Conservation (phyloP, 1,140 invertebrate genomes). For the Nasonia longicornis region DNA sequence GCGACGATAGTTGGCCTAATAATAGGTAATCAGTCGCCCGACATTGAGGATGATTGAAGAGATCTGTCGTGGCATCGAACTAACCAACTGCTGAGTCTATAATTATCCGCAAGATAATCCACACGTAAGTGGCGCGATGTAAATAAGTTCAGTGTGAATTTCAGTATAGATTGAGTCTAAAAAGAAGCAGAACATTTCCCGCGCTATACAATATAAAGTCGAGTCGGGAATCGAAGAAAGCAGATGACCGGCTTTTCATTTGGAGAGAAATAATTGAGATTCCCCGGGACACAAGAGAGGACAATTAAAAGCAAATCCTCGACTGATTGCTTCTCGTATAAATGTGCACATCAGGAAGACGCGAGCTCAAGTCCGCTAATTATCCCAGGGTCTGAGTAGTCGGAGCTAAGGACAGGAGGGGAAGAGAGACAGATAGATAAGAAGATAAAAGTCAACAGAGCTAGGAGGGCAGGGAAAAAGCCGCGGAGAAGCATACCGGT, state of each 20-base stretch:
- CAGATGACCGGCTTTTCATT: background rate
- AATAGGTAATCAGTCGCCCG: background rate
- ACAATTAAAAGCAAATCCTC: constrained; percentile 52
- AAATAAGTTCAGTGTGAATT: no score
- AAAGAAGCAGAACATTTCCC: background rate
- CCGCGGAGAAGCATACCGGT: background rate
- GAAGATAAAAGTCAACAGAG: constrained; percentile 11
- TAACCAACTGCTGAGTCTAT: background rate
- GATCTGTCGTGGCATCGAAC: background rate
- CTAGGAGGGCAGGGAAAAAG: constrained; percentile 16
- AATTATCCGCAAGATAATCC: background rate
- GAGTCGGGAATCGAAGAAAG: background rate
- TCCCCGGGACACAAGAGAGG: constrained; percentile 36
- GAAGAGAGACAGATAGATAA: constrained; percentile 13
- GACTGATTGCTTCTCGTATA: constrained; percentile 50
- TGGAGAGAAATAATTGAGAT: constrained; percentile 23
- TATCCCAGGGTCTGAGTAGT: background rate
- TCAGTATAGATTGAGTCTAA: no score
- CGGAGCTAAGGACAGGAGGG: background rate
- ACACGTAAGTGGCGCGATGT: no score
- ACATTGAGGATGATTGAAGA: background rate
- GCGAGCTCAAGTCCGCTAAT: constrained; percentile 30
- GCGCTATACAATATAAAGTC: background rate
- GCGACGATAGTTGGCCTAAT: background rate
- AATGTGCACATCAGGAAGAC: constrained; percentile 26